Percentiles rank a stretch among this genome's conserved stretches.
Conservation (phyloP, 2,113 vertebrate genomes). For the Ochotona princeps region DNA sequence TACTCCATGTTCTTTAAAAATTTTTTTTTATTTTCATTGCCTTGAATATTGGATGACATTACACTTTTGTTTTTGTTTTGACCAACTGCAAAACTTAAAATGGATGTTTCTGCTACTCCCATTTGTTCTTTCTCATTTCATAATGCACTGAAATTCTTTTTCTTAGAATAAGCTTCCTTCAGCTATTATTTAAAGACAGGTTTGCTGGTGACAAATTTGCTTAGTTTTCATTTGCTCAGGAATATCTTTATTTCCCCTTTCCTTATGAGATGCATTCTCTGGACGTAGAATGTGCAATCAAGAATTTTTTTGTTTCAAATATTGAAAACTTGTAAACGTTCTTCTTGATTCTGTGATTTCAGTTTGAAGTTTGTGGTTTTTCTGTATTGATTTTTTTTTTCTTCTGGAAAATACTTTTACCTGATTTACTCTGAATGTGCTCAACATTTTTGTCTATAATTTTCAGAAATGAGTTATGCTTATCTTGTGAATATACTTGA, state of each 20-base stretch:
- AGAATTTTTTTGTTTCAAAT: neutral
- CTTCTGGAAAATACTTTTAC: no score
- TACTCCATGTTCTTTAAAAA: no score
- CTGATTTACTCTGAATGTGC: neutral
- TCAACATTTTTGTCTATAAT: neutral
- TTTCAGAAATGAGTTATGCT: neutral
- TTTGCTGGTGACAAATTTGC: neutral
- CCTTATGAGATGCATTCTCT: neutral
- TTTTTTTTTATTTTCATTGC: neutral
- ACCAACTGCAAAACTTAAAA: neutral
- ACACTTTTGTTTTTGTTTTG: neutral
- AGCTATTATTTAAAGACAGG: neutral
- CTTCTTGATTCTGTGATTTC: neutral
- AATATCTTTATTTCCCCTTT: neutral
- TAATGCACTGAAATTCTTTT: neutral
- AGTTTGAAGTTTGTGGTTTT: neutral
- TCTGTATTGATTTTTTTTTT: neutral
- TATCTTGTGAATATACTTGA: neutral
- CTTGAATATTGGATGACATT: neutral
- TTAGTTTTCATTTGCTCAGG: neutral
- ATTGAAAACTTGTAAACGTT: neutral
- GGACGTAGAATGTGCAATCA: neutral
- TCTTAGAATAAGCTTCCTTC: neutral
- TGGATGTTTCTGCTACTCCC: neutral
- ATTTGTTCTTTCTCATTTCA: neutral